Percentiles rank a stretch among this genome's conserved stretches.
phyloP scores from a whole-genome alignment of 35 echinoderm and acorn worm species.

The Strongylocentrotus purpuratus region DNA sequence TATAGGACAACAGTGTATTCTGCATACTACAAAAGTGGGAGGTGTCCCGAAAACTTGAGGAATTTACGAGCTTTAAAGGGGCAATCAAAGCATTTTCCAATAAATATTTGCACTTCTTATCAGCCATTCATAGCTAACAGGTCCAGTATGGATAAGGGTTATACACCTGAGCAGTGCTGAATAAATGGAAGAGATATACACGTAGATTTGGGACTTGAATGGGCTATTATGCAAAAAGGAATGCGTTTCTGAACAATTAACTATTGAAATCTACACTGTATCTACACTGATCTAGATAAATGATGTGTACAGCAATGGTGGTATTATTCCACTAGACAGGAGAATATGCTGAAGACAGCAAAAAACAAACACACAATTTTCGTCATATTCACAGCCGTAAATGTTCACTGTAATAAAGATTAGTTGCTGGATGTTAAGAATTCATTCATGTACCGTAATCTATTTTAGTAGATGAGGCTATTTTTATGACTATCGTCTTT shows the following conservation, averaged over 20 bases:
- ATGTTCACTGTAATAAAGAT: neutral
- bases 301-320: neutral
- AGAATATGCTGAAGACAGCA: conserved; percentile 9
- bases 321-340: too few relatives aligned
- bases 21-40: neutral
- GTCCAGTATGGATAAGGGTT: neutral
- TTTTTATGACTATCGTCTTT: neutral
- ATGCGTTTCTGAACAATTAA: neutral
- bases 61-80: neutral
- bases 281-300: neutral
- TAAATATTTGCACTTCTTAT: neutral
- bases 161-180: neutral
- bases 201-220: neutral
- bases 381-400: neutral
- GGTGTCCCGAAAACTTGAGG: neutral
- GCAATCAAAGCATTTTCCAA: neutral
- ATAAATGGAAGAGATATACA: neutral
- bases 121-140: neutral
- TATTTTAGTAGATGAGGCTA: neutral
- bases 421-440: neutral
- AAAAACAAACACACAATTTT: neutral
- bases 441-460: neutral
- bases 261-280: neutral
- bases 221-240: neutral
- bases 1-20: neutral